Evolutionary conservation across 2,888 invertebrate species (phyloP).

Genomic region (Lacanobia oleracea): DNA sequence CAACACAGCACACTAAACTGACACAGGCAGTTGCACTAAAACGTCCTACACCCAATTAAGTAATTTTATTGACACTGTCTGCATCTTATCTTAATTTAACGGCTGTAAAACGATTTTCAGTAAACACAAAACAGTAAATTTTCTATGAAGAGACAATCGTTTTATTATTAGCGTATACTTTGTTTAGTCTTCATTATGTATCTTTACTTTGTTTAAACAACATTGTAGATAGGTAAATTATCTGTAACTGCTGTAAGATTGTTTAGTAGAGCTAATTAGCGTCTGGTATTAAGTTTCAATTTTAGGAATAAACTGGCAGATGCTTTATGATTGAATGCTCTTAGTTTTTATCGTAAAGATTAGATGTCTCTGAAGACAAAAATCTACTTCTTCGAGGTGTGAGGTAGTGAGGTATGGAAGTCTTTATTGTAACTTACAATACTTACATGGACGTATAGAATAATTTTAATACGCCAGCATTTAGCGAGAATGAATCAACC

Average conservation of each 20-base stretch:
- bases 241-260: conserved; percentile 11
- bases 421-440: too few relatives aligned
- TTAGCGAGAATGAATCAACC: too few relatives aligned
- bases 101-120: conserved; percentile 42
- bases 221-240: conserved; percentile 14
- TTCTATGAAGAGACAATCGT: conserved; percentile 19
- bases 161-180: conserved; percentile 26
- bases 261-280: not conserved
- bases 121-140: conserved; percentile 30
- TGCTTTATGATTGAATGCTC: not conserved
- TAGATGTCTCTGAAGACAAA: not conserved
- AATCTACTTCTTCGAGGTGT: too few relatives aligned
- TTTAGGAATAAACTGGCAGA: not conserved
- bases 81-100: conserved; percentile 23
- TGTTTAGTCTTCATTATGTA: conserved; percentile 14
- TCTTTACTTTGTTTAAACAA: conserved; percentile 12
- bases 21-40: conserved; percentile 1
- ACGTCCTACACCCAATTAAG: conserved; percentile 34
- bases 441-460: not conserved
- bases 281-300: not conserved
- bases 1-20: not conserved
- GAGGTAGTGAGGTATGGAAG: too few relatives aligned
- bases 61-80: conserved; percentile 16
- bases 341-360: not conserved
- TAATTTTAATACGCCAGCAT: too few relatives aligned